Evolutionary conservation across 2,797 vertebrate species (phyloP), one percentile per base, ranked within the genome.

Genomic region (Mormyrops attenuatus): DNA sequence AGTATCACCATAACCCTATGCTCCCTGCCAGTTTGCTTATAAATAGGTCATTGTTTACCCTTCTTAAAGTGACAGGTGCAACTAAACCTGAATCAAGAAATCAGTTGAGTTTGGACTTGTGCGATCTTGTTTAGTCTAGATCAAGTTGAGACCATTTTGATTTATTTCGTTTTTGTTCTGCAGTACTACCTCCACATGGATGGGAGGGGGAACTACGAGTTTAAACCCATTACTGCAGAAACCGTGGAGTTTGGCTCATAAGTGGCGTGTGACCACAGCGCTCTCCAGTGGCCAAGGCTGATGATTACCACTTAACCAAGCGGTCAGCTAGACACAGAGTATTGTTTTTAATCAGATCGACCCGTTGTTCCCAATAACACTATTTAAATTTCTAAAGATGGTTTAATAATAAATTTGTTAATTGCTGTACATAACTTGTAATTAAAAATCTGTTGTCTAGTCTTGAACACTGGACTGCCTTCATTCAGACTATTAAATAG

Each of bases 101-200:
- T 44, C 38, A 80, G 38, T 41, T n/a, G 17, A 80, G 38, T 4
- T 41, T 73, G 66, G 26, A 73, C 30, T 38, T 13, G 26, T 73
- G 66, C 66, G 26, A 30, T 30, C 26, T 30, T 30, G 26, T 30
- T 30, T 30, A 30, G 26, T 30, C 26, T 30, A 30, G 26, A 30
- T 30, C 26, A 63, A 26, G 57, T 63, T 22, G 57, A 63, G 2
- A 63, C 7, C 57, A 17, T 38, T 38, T 73, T 3, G 38, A n/a
- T 44, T 80, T n/a, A 7, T 80, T 80, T 8, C 90, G 89, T 2
- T 9, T 90, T 73, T 6, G 66, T 53, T 92, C 30, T 92, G 0
- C 89, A 99, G 98, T 98, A 94, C 93, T 99, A 99, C 85, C 97
- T 99, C 89, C 98, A 97, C 93, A 99, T 99, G 98, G 99, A 99